Conservation (phyloP, 2,888 invertebrate species). For the Iselma pallidipennis region DNA sequence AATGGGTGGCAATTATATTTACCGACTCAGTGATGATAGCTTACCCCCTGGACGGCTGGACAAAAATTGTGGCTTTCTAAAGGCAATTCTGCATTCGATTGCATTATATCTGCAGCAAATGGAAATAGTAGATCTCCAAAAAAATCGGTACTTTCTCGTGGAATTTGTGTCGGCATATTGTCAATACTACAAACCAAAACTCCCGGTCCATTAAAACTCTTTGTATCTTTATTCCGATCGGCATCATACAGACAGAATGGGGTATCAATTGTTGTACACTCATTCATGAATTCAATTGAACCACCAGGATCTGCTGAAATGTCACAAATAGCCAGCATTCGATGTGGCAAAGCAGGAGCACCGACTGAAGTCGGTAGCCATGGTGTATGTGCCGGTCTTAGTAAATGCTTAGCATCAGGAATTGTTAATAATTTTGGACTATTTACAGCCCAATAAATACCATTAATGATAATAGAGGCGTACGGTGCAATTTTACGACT, state of each 20-base stretch:
- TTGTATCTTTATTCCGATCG: constrained; percentile 95
- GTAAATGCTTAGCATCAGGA: constrained; percentile 94
- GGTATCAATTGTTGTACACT: constrained; percentile 98
- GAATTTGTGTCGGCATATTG: constrained; percentile 99
- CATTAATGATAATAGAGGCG: constrained; percentile 95
- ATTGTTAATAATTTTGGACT: constrained; percentile 95
- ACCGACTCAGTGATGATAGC: too few species aligned
- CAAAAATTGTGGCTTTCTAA: constrained; percentile 77
- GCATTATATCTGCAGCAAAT: constrained; percentile 84
- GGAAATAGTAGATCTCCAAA: constrained; percentile 94
- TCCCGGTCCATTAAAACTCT: constrained; percentile 95
- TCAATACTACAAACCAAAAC: constrained; percentile 99
- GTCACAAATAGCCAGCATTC: constrained; percentile 95
- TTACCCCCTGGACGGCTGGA: constrained; percentile 71
- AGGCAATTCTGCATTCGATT: constrained; percentile 78
- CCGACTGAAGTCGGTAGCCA: constrained; percentile 91
- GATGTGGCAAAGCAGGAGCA: constrained; percentile 84
- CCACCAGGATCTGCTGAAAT: constrained; percentile 96
- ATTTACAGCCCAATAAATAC: constrained; percentile 98
- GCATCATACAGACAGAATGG: constrained; percentile 99
- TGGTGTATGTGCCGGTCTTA: constrained; percentile 86
- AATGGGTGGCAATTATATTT: too few species aligned
- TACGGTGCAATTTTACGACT: constrained; percentile 97
- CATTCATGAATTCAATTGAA: constrained; percentile 96
- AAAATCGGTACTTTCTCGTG: constrained; percentile 95